Evolutionary conservation across 2,113 vertebrate genomes (phyloP).

Genomic region (Ptilorrhoa leucosticta): DNA sequence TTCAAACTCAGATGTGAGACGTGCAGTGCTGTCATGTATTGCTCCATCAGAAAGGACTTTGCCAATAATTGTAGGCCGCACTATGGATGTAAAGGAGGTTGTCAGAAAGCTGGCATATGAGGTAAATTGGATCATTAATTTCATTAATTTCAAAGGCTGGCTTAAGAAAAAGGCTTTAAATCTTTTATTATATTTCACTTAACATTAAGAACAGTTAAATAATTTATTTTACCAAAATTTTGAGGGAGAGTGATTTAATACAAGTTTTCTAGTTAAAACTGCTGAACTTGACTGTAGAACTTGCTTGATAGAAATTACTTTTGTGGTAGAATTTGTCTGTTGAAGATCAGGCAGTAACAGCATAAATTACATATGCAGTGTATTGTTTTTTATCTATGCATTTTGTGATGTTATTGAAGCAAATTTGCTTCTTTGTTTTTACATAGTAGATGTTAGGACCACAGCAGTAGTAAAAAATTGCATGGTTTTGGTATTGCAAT

Average conservation of each 20-base stretch:
- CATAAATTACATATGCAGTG: background rate
- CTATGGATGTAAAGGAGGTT: constrained; percentile 87
- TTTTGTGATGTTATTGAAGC: background rate
- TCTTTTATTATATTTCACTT: background rate
- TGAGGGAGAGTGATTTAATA: background rate
- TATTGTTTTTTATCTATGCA: background rate
- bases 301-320: background rate
- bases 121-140: constrained; percentile 68
- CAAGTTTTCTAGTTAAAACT: background rate
- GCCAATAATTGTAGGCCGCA: constrained; percentile 86
- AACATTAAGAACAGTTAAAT: background rate
- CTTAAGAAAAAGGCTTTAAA: background rate
- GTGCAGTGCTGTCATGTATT: constrained; percentile 91
- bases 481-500: background rate
- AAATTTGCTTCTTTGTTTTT: background rate
- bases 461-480: background rate
- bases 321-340: background rate
- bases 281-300: background rate
- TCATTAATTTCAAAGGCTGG: background rate
- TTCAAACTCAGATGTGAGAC: constrained; percentile 87
- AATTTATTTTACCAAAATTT: background rate
- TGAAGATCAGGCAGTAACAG: background rate
- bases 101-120: constrained; percentile 91
- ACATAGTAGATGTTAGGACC: background rate
- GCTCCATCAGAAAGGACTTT: constrained; percentile 85